phyloP scores from a whole-genome alignment of 2,888 invertebrate genomes.

The Allacma fusca region DNA sequence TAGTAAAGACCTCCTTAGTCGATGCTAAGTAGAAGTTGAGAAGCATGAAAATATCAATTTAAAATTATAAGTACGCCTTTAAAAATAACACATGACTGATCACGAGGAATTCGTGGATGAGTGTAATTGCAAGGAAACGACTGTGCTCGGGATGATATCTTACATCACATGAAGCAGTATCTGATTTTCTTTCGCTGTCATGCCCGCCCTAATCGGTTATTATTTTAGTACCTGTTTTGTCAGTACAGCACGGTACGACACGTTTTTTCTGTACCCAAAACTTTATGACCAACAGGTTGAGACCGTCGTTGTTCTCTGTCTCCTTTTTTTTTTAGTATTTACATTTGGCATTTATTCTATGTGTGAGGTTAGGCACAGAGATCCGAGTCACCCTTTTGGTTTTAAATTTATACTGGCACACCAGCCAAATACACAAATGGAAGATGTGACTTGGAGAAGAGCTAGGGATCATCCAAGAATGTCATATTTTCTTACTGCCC shows the following conservation, averaged over 20 bases:
- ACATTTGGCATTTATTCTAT: neutral
- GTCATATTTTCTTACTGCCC: conserved; percentile 10
- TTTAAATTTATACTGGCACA: neutral
- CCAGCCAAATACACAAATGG: neutral
- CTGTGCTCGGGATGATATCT: no score
- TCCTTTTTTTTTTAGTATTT: neutral
- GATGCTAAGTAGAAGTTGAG: neutral
- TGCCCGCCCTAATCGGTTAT: conserved; percentile 16
- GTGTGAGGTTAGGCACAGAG: neutral
- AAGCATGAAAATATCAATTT: conserved; percentile 16
- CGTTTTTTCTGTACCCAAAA: neutral
- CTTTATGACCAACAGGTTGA: conserved; percentile 1
- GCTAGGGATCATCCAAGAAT: neutral
- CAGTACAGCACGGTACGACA: neutral
- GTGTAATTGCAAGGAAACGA: no score
- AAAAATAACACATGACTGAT: neutral
- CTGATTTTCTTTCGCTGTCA: conserved; percentile 16
- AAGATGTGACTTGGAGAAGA: neutral
- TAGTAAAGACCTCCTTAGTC: neutral
- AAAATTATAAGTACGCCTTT: neutral
- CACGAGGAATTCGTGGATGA: neutral
- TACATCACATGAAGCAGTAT: neutral
- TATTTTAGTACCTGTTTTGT: neutral
- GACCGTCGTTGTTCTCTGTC: neutral
- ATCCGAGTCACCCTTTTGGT: neutral